These are phyloP conservation scores for Aphelenchoides avenae DNA, from an alignment of 1,140 invertebrate species.

Conservation along the genomic window DNA sequence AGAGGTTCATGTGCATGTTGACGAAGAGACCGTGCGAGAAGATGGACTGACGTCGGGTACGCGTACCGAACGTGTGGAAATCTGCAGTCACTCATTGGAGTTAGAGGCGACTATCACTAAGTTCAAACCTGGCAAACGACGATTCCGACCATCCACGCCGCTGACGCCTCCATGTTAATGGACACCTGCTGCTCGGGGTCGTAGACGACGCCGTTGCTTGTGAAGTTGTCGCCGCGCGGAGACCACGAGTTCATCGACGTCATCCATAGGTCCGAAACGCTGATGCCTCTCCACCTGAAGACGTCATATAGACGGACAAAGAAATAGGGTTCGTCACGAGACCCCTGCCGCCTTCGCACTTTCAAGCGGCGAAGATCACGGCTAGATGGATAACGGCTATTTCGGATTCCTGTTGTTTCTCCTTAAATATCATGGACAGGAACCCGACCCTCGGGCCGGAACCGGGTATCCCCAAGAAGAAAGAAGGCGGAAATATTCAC, in stretches of 20 bases:
- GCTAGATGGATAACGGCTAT: background rate
- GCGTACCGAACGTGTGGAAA: conserved; percentile 21
- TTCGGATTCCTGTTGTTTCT: conserved; percentile 5
- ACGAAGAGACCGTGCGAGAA: conserved; percentile 18
- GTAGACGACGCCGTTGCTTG: conserved; percentile 16
- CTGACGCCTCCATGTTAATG: conserved; percentile 15
- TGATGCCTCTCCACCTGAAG: conserved; percentile 35
- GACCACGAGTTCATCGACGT: conserved; percentile 23
- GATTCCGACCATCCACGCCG: conserved; percentile 36
- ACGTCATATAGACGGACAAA: background rate
- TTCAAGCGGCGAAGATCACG: background rate
- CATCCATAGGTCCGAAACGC: conserved; percentile 33
- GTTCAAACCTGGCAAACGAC: conserved; percentile 31
- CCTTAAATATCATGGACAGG: background rate
- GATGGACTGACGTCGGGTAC: conserved; percentile 19
- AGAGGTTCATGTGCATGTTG: background rate
- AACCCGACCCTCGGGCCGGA: too few species aligned
- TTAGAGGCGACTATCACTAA: too few species aligned
- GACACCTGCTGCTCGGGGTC: conserved; percentile 14
- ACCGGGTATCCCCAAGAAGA: too few species aligned
- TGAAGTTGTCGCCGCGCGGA: conserved; percentile 18
- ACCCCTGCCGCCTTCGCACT: background rate
- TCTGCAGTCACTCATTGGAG: too few species aligned
- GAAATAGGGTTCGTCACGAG: background rate
- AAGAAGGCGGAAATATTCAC: too few species aligned